Base-by-base conservation (phyloP, 2,797 vertebrate species). In the Moxostoma hubbsi region DNA sequence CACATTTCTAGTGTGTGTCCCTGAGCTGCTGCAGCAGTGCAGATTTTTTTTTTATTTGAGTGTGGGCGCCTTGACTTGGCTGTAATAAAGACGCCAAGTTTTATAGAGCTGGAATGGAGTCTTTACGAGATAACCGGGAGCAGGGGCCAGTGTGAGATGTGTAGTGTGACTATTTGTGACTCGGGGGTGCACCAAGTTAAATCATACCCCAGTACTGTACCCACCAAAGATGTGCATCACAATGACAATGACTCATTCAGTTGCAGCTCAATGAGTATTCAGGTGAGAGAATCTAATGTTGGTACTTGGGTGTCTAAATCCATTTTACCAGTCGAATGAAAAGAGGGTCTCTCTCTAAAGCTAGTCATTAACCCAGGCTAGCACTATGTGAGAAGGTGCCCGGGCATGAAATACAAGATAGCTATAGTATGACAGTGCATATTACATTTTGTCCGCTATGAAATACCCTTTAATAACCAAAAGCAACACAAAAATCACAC, bases 51-150 rank as follows among this genome's bases (percentile, higher is more conserved):
- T 72, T 71, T 71, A 9, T 81, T 74, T 71, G 54, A 81, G 75
- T 75, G 61, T 43, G 59, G 68, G 66, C 11, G 58, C 59, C 10
- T 77, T 59, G 69, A 67, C 18, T 64, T 80, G 45, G 53, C 68
- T 79, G 70, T 67, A 79, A 80, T 73, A 82, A 84, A 79, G 68
- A 57, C 58, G 9, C 2, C 72, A 67, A 51, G 89, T 68, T 93
- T 93, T 91, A 93, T 89, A 89, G 90, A 92, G 89, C 89, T 89
- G 87, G 86, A 91, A 88, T 85, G 1, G 80, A 88, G 88, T 90
- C 91, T 91, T 92, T 92, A 92, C 88, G 90, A 92, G 92, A 93
- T 90, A 91, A 91, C 91, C 88, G 83, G 75, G 89, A 88, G 86
- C 89, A 92, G 89, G 89, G 89, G 90, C 90, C 65, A 63, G 70